Percentiles rank a stretch among this genome's conserved stretches.
Evolutionary conservation across 2,113 vertebrate genomes (phyloP).

Genomic region (Indicator indicator): DNA sequence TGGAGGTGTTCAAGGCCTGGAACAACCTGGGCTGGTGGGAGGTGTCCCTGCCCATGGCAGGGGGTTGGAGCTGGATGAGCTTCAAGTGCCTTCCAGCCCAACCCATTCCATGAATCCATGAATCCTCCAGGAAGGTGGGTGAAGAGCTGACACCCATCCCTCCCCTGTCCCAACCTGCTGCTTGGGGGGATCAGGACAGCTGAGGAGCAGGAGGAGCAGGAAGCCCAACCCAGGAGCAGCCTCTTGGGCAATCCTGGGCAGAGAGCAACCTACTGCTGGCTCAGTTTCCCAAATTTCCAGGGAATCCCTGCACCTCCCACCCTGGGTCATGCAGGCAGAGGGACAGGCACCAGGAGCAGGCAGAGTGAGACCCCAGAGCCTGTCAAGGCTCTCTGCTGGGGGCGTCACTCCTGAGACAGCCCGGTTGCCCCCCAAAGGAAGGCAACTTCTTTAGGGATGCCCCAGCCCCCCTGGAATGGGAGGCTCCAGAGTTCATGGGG

Average conservation of each 20-base stretch:
- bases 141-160: background rate
- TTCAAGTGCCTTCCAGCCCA: too few relatives aligned
- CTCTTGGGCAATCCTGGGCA: constrained; percentile 29
- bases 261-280: background rate
- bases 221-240: background rate
- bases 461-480: background rate
- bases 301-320: background rate
- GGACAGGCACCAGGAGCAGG: background rate
- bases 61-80: too few relatives aligned
- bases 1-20: too few relatives aligned
- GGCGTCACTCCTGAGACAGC: background rate
- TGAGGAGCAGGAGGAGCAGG: background rate
- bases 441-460: background rate
- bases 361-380: background rate
- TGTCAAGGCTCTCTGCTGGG: fast-evolving
- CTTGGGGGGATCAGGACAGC: background rate
- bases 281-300: background rate
- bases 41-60: too few relatives aligned
- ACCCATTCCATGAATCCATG: too few relatives aligned
- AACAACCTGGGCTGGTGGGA: too few relatives aligned
- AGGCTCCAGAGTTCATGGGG: background rate
- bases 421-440: background rate
- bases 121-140: background rate
- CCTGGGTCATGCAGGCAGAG: fast-evolving
- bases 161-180: background rate